These are phyloP conservation scores for Cabera pusaria DNA, from an alignment of 2,888 invertebrate genomes.

Conservation along the genomic window DNA sequence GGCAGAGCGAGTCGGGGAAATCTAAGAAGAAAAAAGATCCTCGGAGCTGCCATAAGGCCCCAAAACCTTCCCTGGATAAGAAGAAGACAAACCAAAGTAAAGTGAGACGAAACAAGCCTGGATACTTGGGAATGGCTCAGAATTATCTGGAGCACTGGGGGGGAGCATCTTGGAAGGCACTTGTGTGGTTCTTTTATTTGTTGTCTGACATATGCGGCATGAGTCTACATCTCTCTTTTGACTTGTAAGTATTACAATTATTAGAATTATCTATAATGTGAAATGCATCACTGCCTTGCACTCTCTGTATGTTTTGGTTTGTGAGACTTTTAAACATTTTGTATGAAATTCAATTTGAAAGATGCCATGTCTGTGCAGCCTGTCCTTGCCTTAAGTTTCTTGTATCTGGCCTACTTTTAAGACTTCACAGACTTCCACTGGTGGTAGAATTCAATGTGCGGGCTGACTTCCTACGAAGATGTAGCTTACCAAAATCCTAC, in stretches of 20 bases:
- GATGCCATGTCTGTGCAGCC: too few species aligned
- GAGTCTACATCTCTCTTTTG: conserved; percentile 88
- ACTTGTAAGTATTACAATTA: conserved; percentile 84
- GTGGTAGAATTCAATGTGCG: too few species aligned
- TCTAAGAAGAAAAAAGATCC: conserved; percentile 76
- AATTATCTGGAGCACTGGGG: conserved; percentile 81
- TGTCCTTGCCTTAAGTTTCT: too few species aligned
- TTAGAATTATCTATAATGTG: too few species aligned
- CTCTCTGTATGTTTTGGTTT: too few species aligned
- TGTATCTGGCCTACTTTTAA: too few species aligned
- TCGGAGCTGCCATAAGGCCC: conserved; percentile 59
- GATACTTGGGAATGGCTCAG: conserved; percentile 70
- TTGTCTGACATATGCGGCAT: conserved; percentile 91
- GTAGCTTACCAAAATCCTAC: too few species aligned
- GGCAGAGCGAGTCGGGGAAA: conserved; percentile 56
- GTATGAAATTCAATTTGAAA: too few species aligned
- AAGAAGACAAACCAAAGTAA: conserved; percentile 75
- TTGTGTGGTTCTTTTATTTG: conserved; percentile 90
- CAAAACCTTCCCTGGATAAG: conserved; percentile 66
- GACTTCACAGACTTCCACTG: too few species aligned
- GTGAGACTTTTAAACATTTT: too few species aligned
- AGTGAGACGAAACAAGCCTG: conserved; percentile 64
- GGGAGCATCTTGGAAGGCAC: conserved; percentile 83
- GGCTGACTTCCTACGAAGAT: too few species aligned
- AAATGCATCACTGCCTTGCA: too few species aligned